Conservation (phyloP, 2,888 invertebrate genomes). For the Amblyteles armatorius region DNA sequence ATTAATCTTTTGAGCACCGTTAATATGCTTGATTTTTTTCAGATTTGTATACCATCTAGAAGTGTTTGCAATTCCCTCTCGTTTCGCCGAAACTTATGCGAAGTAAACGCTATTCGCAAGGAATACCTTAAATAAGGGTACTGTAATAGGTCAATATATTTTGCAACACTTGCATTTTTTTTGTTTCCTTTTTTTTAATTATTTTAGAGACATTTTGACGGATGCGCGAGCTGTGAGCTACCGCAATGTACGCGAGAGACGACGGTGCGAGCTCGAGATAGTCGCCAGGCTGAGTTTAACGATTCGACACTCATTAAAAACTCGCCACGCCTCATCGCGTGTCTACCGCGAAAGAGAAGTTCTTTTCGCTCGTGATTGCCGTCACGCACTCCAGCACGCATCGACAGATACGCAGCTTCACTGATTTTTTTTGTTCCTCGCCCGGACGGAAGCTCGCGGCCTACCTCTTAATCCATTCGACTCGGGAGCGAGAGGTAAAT, state of each 20-base stretch:
- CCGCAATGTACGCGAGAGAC: neutral
- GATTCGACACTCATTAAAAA: slow-evolving; percentile 73
- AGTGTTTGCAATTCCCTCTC: too few species aligned
- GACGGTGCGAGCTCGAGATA: neutral
- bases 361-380: slow-evolving; percentile 13
- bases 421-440: slow-evolving; percentile 6
- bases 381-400: slow-evolving; percentile 30
- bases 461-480: slow-evolving; percentile 18
- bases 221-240: slow-evolving; percentile 2
- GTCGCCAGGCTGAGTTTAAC: slow-evolving; percentile 69
- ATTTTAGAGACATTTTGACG: neutral
- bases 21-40: too few species aligned
- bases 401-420: slow-evolving; percentile 9
- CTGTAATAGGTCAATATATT: neutral
- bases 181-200: neutral
- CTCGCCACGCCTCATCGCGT: slow-evolving; percentile 74
- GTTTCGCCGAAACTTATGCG: too few species aligned
- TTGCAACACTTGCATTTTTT: neutral
- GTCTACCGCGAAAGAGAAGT: slow-evolving; percentile 46
- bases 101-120: too few species aligned
- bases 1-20: too few species aligned
- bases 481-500: slow-evolving; percentile 19
- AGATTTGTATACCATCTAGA: too few species aligned
- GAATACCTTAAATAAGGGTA: too few species aligned
- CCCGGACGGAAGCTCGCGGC: slow-evolving; percentile 8